Conservation (phyloP, 1,140 invertebrate species). For the Agrypnia vestita region DNA sequence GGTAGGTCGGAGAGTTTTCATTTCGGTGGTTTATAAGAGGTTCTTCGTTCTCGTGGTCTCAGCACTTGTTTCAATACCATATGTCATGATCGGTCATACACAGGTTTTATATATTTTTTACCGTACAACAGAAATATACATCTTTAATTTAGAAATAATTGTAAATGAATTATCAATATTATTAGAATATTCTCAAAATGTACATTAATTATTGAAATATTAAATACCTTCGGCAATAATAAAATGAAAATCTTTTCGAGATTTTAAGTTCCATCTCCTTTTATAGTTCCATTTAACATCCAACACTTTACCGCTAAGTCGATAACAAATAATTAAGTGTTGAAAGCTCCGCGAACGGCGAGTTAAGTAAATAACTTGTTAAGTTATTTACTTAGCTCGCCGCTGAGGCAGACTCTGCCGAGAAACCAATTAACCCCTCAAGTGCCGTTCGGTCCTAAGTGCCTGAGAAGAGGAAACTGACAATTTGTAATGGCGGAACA, state of each 20-base stretch:
- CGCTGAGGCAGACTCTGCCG: constrained; percentile 21
- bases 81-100: no score
- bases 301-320: constrained; percentile 30
- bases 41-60: no score
- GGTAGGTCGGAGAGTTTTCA: no score
- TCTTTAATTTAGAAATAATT: no score
- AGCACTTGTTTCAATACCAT: no score
- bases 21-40: no score
- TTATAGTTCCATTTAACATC: not conserved
- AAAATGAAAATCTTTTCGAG: not conserved
- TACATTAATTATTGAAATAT: no score
- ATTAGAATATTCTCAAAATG: no score
- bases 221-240: no score
- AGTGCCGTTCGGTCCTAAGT: constrained; percentile 40
- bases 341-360: constrained; percentile 11
- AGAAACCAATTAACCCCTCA: constrained; percentile 50
- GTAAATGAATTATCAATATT: no score
- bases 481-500: constrained; percentile 51
- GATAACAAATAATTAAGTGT: constrained; percentile 44
- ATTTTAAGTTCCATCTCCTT: not conserved
- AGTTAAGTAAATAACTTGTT: constrained; percentile 33
- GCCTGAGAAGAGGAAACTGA: constrained; percentile 45
- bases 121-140: no score
- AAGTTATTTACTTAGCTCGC: constrained; percentile 37
- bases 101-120: no score